Evolutionary conservation across 2,888 invertebrate species (phyloP), one percentile per base, ranked within the genome.

Genomic region (Onchidella celtica): DNA sequence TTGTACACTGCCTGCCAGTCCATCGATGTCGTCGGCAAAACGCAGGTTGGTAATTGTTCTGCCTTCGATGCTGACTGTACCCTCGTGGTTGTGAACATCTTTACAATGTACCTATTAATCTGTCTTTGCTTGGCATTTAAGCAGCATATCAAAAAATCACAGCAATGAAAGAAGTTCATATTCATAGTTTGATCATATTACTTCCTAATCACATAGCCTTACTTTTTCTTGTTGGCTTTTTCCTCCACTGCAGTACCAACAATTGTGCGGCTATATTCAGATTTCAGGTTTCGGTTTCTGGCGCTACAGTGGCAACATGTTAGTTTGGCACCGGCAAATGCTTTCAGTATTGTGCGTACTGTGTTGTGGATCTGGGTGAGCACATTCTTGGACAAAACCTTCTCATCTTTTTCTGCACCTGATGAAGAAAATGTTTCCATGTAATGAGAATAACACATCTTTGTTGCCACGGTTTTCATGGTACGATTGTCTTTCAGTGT

Each of bases 241-340:
- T 79, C 79, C 21, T 72, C 79, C 63, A 55, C 40, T 2, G 72
- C 40, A 4, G 57, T 32, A 21, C 81, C 81, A 21, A 81, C 69
- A 17, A 81, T 81, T 17, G 75, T 81, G 2, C 63, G 59, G 27
- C 65, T 75, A 24, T 75, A 75, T 38, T 81, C 81, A 75, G 74
- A 38, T 38, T 69, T 75, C 34, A 81, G 32, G 24, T 59, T 40
- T 27, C 81, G 57, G 34, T 81, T 80, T 34, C 66, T 68, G 4
- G 75, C 63, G 21, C 68, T 3, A 66, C 81, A 81, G 27, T 81
- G 75, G 27, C 47, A 40, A 61, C 81, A 81, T 24, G 66, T 70
- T n/a, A 32, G 34, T 24, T 29, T 68, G 17, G 68, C 24, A 27
- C 21, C n/a, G 4, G 75, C 32, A 27, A 75, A 47, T 24, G 17